These are phyloP conservation scores for Rhinopomastus cyanomelas DNA, from an alignment of 2,113 vertebrate species.

Conservation along the genomic window DNA sequence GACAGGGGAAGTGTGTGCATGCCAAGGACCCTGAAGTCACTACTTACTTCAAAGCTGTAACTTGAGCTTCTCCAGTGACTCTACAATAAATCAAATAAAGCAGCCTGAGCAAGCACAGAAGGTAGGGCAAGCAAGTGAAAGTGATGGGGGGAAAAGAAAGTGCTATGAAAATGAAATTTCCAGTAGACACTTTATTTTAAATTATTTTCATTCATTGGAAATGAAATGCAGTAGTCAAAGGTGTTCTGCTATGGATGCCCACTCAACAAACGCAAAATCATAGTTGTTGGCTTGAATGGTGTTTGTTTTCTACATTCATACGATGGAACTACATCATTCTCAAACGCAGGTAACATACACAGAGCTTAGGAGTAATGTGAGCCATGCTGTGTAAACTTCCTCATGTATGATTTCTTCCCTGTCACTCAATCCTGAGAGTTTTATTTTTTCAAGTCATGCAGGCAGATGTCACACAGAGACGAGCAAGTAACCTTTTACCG, in stretches of 20 bases:
- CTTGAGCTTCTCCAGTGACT: slow-evolving; percentile 77
- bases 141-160: background rate
- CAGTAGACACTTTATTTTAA: background rate
- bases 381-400: background rate
- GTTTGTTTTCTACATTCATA: background rate
- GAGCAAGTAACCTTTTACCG: background rate
- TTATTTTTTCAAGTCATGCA: background rate
- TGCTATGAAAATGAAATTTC: background rate
- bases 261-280: background rate
- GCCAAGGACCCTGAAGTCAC: slow-evolving; percentile 76
- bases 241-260: background rate
- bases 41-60: slow-evolving; percentile 83
- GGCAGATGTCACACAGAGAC: background rate
- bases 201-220: too few relatives aligned
- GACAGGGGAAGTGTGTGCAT: slow-evolving; percentile 71
- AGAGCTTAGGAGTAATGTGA: background rate
- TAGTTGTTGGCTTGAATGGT: background rate
- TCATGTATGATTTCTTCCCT: background rate
- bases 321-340: fast-evolving
- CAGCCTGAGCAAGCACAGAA: slow-evolving; percentile 33
- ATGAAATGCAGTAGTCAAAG: background rate
- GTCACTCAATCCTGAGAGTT: background rate
- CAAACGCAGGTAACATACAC: background rate
- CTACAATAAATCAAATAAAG: slow-evolving; percentile 84
- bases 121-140: slow-evolving; percentile 15